Conservation (phyloP, 2,888 invertebrate species). For the Watsonalla binaria region DNA sequence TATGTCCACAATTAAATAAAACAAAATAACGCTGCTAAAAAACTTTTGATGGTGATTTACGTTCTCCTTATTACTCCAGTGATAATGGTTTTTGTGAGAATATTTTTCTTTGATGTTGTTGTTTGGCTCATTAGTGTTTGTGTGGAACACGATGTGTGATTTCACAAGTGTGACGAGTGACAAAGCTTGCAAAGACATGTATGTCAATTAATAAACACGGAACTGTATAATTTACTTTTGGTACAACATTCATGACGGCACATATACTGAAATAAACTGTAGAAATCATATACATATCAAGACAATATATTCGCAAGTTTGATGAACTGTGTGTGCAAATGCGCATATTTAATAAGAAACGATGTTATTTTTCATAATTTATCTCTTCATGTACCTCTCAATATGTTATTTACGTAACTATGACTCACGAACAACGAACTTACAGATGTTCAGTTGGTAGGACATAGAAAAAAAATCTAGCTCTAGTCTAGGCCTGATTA, state of each 20-base stretch:
- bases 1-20: neutral
- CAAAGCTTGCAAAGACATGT: neutral
- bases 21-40: neutral
- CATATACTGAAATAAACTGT: too few relatives aligned
- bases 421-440: too few relatives aligned
- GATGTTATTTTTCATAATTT: too few relatives aligned
- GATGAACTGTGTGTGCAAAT: too few relatives aligned
- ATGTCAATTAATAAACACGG: constrained; percentile 2
- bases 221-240: neutral
- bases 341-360: too few relatives aligned
- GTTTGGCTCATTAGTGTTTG: constrained; percentile 14
- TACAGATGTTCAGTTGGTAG: too few relatives aligned
- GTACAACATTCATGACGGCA: neutral
- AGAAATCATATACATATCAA: too few relatives aligned
- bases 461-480: too few relatives aligned
- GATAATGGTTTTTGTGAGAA: constrained; percentile 1
- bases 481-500: too few relatives aligned
- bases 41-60: neutral
- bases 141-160: neutral
- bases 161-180: neutral
- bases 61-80: neutral
- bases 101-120: constrained; percentile 13
- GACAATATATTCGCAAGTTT: too few relatives aligned
- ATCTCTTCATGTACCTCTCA: too few relatives aligned
- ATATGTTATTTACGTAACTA: too few relatives aligned